phyloP scores from a whole-genome alignment of 2,888 invertebrate species.

The Ypsolopha sequella region DNA sequence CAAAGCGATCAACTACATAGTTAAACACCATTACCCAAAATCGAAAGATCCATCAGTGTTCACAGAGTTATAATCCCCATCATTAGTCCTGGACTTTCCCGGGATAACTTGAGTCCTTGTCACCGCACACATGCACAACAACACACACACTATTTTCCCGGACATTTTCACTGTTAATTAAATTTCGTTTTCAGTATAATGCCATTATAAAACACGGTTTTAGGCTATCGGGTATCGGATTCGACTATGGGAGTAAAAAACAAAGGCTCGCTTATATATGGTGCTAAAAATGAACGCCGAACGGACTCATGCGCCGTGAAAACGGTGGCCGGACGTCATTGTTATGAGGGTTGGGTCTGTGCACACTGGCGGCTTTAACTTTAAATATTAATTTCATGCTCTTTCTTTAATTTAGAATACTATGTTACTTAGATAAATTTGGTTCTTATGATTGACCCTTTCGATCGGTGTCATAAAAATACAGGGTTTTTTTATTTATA shows the following conservation, averaged over 20 bases:
- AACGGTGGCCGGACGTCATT: conserved; percentile 61
- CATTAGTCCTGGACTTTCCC: conserved; percentile 58
- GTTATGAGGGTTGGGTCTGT: conserved; percentile 43
- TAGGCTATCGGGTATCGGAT: conserved; percentile 26
- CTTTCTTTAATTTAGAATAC: no score
- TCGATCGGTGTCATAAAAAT: no score
- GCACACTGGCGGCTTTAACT: conserved; percentile 15
- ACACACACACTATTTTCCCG: conserved; percentile 42
- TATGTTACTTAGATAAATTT: no score
- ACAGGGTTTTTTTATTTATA: no score
- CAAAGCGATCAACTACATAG: no score
- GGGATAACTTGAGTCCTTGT: conserved; percentile 58
- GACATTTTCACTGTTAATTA: conserved; percentile 30
- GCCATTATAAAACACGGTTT: conserved; percentile 27
- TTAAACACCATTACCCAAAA: conserved; percentile 68
- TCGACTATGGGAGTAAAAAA: conserved; percentile 56
- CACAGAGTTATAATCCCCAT: conserved; percentile 74
- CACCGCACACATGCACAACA: conserved; percentile 45
- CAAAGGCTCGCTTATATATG: conserved; percentile 56
- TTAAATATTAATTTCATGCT: no score
- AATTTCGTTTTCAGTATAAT: conserved; percentile 9
- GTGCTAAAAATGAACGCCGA: conserved; percentile 54
- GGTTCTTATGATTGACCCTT: no score
- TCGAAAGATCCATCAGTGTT: conserved; percentile 81
- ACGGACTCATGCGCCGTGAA: conserved; percentile 54